phyloP scores from a whole-genome alignment of 2,113 vertebrate species.

The Lipophrys pholis region DNA sequence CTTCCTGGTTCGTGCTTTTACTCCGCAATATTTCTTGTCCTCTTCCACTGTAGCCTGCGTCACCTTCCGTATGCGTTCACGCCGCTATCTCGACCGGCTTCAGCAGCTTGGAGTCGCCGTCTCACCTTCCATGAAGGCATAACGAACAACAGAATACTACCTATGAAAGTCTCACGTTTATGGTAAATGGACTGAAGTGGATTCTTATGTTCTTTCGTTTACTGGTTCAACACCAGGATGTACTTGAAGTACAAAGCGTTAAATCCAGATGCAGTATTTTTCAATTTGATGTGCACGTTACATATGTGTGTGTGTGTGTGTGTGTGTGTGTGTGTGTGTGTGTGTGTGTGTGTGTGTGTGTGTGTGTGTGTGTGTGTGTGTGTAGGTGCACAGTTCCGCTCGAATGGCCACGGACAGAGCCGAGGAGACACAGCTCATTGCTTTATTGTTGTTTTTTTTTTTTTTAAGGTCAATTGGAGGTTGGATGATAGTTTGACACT shows the following conservation, averaged over 20 bases:
- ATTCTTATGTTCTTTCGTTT: conserved; percentile 64
- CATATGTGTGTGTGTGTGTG: neutral
- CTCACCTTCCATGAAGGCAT: conserved; percentile 85
- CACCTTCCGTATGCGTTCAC: conserved; percentile 20
- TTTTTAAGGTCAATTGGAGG: neutral
- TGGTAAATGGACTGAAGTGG: conserved; percentile 47
- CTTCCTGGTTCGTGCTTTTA: neutral
- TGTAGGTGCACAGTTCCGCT: conserved; percentile 33
- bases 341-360: too few relatives aligned
- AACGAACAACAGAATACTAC: conserved; percentile 75
- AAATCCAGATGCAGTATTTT: conserved; percentile 40
- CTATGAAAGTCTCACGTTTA: conserved; percentile 62
- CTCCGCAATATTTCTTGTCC: neutral
- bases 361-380: too few relatives aligned
- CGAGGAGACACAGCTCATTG: neutral
- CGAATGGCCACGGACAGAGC: conserved; percentile 15
- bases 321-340: too few relatives aligned
- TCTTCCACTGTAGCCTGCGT: conserved; percentile 14
- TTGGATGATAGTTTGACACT: neutral
- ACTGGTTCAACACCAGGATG: conserved; percentile 61
- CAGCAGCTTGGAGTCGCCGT: conserved; percentile 68
- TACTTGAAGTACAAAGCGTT: conserved; percentile 77
- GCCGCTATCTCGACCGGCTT: conserved; percentile 46
- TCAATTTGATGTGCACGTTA: conserved; percentile 30
- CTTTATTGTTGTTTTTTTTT: conserved; percentile 6